Evolutionary conservation across 2,113 vertebrate species (phyloP), one percentile per base, ranked within the genome.

Genomic region (Ceuthmochares aereus): DNA sequence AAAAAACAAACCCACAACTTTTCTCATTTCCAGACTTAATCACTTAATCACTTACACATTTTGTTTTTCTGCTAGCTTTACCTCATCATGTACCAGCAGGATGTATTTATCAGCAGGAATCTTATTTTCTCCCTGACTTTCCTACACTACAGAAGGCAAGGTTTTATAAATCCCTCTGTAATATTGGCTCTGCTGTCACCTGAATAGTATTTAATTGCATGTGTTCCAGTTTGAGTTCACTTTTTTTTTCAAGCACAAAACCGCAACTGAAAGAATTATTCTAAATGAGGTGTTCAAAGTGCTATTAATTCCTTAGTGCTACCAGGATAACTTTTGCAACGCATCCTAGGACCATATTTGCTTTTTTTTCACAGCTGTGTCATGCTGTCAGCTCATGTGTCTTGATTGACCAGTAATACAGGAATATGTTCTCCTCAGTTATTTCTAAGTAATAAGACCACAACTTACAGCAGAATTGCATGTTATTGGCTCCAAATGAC

Each of bases 401-500:
- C 51, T 77, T 77, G 82, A 72, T 51, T 1, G 2, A 42, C 29
- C 42, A 74, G 11, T 66, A 83, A 93, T 26, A 68, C 6, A 87
- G 36, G 83, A 40, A 22, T 42, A 63, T 10, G 26, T 37, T 86
- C 27, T 81, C 22, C 54, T 80, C 85, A 37, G 17, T 58, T 86
- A 70, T 83, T 84, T 88, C 75, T 77, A 86, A 86, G 64, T 89
- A 95, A 92, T 86, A 90, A 90, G 36, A 3, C 34, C 68, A 67
- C n/a, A 86, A 42, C 27, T 80, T 94, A 90, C 37, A 95, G 55
- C 37, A 74, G 73, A 88, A 92, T 81, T 92, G 64, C 29, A 83
- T 88, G 54, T 90, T 93, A 92, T 77, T 90, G 83, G 51, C 59
- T 89, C 63, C 68, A 93, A 94, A 92, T 74, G 79, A 93, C 72